Evolutionary conservation across 2,888 invertebrate genomes (phyloP).

Genomic region (Rhagonycha fulva): DNA sequence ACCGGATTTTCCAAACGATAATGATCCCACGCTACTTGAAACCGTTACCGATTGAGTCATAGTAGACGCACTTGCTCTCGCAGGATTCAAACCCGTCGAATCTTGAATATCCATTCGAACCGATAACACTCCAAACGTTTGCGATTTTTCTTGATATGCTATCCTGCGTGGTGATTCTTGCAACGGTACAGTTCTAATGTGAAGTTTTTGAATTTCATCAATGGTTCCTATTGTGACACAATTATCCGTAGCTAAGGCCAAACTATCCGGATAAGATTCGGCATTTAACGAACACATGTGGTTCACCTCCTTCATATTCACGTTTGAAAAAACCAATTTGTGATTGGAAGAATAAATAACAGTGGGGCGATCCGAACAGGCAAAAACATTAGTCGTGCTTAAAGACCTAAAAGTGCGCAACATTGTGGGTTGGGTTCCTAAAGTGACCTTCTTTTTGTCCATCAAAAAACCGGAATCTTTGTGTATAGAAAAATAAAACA

Average conservation of each 20-base stretch:
- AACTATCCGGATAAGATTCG: conserved; percentile 89
- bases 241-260: conserved; percentile 87
- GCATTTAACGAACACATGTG: conserved; percentile 98
- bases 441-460: conserved; percentile 93
- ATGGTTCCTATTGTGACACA: conserved; percentile 95
- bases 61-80: conserved; percentile 77
- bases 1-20: conserved; percentile 56
- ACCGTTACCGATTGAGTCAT: conserved; percentile 67
- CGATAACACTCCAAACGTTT: conserved; percentile 93
- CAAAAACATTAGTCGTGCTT: conserved; percentile 95
- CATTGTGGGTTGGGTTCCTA: conserved; percentile 97
- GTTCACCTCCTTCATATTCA: conserved; percentile 91
- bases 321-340: conserved; percentile 97
- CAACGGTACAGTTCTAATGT: conserved; percentile 93
- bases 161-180: conserved; percentile 94
- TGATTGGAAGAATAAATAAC: conserved; percentile 99
- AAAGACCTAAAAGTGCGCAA: conserved; percentile 87
- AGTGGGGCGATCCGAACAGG: conserved; percentile 97
- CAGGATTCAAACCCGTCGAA: conserved; percentile 68
- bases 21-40: conserved; percentile 60
- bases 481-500: conserved; percentile 93
- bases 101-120: conserved; percentile 88
- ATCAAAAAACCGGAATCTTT: conserved; percentile 72
- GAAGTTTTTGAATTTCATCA: conserved; percentile 97
- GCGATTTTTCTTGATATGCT: conserved; percentile 90